Percentiles rank a stretch among this genome's conserved stretches.
These are phyloP conservation scores for Caenorhabditis angaria DNA, from an alignment of 2,888 invertebrate species.

Conservation along the genomic window DNA sequence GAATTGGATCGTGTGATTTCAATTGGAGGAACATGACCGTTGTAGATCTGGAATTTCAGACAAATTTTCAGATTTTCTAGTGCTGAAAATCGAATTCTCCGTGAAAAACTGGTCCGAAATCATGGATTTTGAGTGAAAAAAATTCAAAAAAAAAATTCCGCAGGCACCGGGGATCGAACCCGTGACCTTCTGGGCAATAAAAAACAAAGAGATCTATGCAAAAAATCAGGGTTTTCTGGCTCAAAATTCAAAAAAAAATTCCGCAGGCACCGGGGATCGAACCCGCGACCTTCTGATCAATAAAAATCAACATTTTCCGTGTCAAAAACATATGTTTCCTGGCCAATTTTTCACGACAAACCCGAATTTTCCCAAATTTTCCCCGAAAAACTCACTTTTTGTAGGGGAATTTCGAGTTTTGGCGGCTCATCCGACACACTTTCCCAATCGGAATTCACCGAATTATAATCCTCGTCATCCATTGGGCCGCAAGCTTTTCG, in stretches of 20 bases:
- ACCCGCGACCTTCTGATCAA: too few relatives aligned
- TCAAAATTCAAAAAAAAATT: not conserved
- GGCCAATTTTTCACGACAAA: not conserved
- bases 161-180: too few relatives aligned
- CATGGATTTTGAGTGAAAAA: too few relatives aligned
- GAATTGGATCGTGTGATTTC: conserved; percentile 45
- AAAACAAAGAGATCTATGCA: not conserved
- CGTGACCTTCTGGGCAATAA: not conserved
- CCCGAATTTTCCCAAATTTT: not conserved
- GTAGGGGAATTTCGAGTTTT: not conserved
- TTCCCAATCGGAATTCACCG: conserved; percentile 54
- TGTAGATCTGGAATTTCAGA: conserved; percentile 40
- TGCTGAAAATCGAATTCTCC: not conserved
- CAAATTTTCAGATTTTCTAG: not conserved
- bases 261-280: too few relatives aligned
- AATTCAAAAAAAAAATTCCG: conserved; percentile 18
- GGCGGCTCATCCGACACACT: conserved; percentile 20
- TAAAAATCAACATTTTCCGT: not conserved
- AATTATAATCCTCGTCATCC: conserved; percentile 33
- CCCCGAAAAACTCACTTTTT: not conserved
- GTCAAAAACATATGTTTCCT: not conserved
- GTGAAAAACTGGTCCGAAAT: not conserved
- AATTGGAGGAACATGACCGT: conserved; percentile 40
- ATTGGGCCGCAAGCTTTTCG: not conserved
- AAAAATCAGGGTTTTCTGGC: not conserved